Conservation (phyloP, 2,888 invertebrate genomes). For the Argyra leucocephala region DNA sequence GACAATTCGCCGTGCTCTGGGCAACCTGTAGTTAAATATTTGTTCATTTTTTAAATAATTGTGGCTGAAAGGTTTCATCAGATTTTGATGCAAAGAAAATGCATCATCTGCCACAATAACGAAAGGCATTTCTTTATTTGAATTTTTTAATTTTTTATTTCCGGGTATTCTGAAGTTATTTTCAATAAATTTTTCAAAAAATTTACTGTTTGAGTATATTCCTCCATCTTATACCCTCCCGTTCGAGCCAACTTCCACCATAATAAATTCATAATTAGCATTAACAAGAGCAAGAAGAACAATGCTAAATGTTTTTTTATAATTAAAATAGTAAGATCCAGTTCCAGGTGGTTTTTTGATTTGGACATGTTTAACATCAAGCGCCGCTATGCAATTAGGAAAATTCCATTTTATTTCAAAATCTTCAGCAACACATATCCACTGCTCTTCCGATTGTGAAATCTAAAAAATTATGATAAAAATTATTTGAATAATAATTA, state of each 20-base stretch:
- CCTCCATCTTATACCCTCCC: constrained; percentile 17
- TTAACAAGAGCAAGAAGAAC: constrained; percentile 19
- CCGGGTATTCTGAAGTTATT: constrained; percentile 15
- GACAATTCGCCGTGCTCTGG: neutral
- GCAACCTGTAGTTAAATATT: neutral
- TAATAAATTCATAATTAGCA: constrained; percentile 18
- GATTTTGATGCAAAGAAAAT: neutral
- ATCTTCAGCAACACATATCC: constrained; percentile 15
- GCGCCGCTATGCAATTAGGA: constrained; percentile 20
- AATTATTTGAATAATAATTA: neutral
- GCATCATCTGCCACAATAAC: neutral
- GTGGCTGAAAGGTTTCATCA: neutral
- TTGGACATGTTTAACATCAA: constrained; percentile 21
- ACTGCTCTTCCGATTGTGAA: constrained; percentile 17
- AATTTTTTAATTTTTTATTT: constrained; percentile 11
- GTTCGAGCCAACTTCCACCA: constrained; percentile 15
- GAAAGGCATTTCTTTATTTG: neutral
- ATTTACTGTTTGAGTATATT: constrained; percentile 6
- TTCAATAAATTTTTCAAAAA: constrained; percentile 9
- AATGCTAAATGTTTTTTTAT: constrained; percentile 22
- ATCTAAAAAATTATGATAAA: constrained; percentile 12
- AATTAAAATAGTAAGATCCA: constrained; percentile 22
- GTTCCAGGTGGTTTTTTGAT: constrained; percentile 19
- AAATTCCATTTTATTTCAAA: constrained; percentile 19
- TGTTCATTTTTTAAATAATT: neutral